Percentiles rank a stretch among this genome's conserved stretches.
Conservation (phyloP, 1,140 invertebrate genomes). For the Drosophila dunni region DNA sequence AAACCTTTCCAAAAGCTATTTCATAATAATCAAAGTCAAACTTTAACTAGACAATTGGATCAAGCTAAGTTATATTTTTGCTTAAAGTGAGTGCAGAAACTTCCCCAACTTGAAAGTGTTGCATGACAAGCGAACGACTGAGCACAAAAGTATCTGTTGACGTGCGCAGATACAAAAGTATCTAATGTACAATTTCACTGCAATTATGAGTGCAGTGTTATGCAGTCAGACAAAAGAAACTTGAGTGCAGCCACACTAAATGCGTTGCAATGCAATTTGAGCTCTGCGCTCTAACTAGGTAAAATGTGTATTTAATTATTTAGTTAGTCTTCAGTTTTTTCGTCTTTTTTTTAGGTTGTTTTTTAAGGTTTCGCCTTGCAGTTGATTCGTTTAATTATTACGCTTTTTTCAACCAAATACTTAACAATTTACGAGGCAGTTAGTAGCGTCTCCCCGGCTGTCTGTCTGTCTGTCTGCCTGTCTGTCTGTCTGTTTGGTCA, state of each 20-base stretch:
- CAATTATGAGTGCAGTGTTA: slow-evolving; percentile 12
- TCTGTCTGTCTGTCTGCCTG: slow-evolving; percentile 76
- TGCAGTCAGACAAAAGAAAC: not conserved
- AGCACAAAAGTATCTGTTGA: slow-evolving; percentile 1
- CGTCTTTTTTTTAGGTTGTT: no score
- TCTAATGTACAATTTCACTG: slow-evolving; percentile 15
- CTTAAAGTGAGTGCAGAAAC: no score
- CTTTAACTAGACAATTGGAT: no score
- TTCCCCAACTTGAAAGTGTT: not conserved
- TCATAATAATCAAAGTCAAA: no score
- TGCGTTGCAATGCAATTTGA: not conserved
- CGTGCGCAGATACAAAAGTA: slow-evolving; percentile 3
- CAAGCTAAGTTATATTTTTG: no score
- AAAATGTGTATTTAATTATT: slow-evolving; percentile 15
- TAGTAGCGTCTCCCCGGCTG: slow-evolving; percentile 1
- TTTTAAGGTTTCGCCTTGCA: slow-evolving; percentile 3
- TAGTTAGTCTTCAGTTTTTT: not conserved
- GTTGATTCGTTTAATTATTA: slow-evolving; percentile 33
- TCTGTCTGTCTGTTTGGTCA: slow-evolving; percentile 85
- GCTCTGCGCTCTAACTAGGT: slow-evolving; percentile 8
- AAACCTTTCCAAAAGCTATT: no score
- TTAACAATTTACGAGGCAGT: slow-evolving; percentile 31
- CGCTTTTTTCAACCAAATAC: slow-evolving; percentile 17
- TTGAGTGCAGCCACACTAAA: slow-evolving; percentile 1
- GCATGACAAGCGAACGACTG: not conserved